Conservation (phyloP, 2,113 vertebrate genomes). For the Hystrix cristata region DNA sequence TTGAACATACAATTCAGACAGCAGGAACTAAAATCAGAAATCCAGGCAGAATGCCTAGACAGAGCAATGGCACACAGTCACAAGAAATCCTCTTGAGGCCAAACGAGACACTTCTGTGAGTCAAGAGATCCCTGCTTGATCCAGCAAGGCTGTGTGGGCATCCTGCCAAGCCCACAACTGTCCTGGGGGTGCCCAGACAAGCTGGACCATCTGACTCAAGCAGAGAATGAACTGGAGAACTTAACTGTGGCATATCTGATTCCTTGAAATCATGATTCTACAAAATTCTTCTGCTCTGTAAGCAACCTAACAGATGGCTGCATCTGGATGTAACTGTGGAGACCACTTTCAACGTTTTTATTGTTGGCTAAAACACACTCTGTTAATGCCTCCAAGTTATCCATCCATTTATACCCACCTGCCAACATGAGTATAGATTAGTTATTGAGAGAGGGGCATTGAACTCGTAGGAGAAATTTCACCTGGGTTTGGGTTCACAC, state of each 20-base stretch:
- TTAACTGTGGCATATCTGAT: background rate
- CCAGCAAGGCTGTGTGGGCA: background rate
- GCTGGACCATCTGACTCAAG: background rate
- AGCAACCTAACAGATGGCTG: constrained; percentile 63
- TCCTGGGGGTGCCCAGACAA: background rate
- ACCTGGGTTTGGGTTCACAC: background rate
- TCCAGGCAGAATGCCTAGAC: constrained; percentile 8
- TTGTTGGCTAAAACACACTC: constrained; percentile 7
- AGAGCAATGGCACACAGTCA: background rate
- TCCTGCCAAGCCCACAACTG: background rate
- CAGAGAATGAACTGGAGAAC: background rate
- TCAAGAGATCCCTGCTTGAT: background rate
- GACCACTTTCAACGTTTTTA: constrained; percentile 13
- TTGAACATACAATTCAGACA: background rate
- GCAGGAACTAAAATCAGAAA: constrained; percentile 39
- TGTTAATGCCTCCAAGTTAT: constrained; percentile 24
- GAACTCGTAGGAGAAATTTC: background rate
- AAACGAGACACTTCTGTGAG: background rate
- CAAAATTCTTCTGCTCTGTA: constrained; percentile 42
- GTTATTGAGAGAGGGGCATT: constrained; percentile 22
- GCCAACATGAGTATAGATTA: background rate
- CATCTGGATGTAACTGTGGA: constrained; percentile 44
- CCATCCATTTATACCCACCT: constrained; percentile 13
- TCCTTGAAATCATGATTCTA: constrained; percentile 30
- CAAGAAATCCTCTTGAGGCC: background rate